A percentile compares a stretch with the other conserved stretches of the same genome.
Conservation (phyloP, 2,888 invertebrate genomes). For the Drosophila quasianomalipes region DNA sequence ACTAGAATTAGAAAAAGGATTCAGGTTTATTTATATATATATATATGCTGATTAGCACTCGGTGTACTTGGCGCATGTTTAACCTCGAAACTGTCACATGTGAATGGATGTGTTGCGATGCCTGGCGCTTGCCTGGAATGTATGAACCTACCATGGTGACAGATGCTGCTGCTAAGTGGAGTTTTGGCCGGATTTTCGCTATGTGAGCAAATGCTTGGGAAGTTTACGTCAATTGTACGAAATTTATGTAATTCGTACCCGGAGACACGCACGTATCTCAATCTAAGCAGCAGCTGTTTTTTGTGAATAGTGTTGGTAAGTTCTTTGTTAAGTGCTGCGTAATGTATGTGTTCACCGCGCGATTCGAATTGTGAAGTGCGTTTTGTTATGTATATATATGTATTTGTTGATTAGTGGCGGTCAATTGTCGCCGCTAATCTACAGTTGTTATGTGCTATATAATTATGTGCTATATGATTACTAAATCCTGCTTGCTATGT, state of each 20-base stretch:
- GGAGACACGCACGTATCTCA: conserved; percentile 63
- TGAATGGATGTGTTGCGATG: neutral
- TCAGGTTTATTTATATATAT: conserved; percentile 16
- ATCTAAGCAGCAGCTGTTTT: conserved; percentile 64
- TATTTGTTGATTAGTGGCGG: conserved; percentile 26
- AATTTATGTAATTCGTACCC: conserved; percentile 83
- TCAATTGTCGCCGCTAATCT: conserved; percentile 27
- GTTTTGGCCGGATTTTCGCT: conserved; percentile 49
- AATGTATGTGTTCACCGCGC: conserved; percentile 24
- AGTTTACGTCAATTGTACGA: conserved; percentile 57
- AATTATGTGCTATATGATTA: conserved; percentile 27
- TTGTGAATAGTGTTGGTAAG: conserved; percentile 52
- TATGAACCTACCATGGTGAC: conserved; percentile 76
- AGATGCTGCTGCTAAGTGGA: conserved; percentile 43
- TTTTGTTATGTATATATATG: conserved; percentile 31
- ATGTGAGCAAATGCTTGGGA: conserved; percentile 39
- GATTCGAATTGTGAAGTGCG: conserved; percentile 35
- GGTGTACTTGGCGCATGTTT: conserved; percentile 26
- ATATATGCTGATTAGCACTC: conserved; percentile 1
- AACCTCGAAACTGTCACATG: conserved; percentile 74
- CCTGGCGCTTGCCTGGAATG: conserved; percentile 13
- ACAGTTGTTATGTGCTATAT: conserved; percentile 19
- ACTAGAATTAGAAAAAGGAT: conserved; percentile 65
- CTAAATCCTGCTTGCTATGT: conserved; percentile 32
- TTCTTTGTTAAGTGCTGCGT: conserved; percentile 42